Evolutionary conservation across 2,797 vertebrate species (phyloP), one percentile per base, ranked within the genome.

Genomic region (Tapirus indicus): DNA sequence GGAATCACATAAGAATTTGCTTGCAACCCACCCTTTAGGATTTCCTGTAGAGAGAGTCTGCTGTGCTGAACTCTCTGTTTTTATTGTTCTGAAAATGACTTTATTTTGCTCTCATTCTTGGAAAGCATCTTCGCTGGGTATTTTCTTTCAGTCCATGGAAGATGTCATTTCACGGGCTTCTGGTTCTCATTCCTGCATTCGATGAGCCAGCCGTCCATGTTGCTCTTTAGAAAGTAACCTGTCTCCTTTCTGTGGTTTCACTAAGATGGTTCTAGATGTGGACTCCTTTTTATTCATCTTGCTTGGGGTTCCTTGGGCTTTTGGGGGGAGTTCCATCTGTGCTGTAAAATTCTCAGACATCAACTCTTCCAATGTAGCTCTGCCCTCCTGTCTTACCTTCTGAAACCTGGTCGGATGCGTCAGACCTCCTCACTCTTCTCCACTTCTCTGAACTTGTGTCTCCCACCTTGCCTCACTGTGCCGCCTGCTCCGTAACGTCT

Each of bases 1-100:
- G 38, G 71, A 29, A 0, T 3, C 17, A 3, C 3, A 0, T 20
- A 0, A 9, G 54, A 32, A 32, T 27, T 44, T 0, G 41, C 64
- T 64, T 20, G 64, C 64, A 52, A 25, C 9, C 12, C 16, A 6
- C n/a, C 32, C 18, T 38, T 10, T 5, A 60, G 27, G n/a, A 3
- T 41, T 72, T 44, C 74, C 7, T 2, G 29, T 14, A 4, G 54
- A 44, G 32, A 71, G 1, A 2, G 44, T 11, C 66, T 8, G 20
- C 1, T 27, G 66, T 23, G 41, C 27, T 8, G 52, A 32, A 32
- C 64, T 49, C 17, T 27, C 6, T 79, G 32, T 6, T 20, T 38
- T 60, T 12, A 17, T 13, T 23, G 35, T 69, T 69, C 41, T 6
- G 14, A 71, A 25, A 71, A 60, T 8, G 72, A 12, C 62, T 69